These are phyloP conservation scores for Tipula confusa DNA, from an alignment of 2,888 invertebrate genomes.

Conservation along the genomic window DNA sequence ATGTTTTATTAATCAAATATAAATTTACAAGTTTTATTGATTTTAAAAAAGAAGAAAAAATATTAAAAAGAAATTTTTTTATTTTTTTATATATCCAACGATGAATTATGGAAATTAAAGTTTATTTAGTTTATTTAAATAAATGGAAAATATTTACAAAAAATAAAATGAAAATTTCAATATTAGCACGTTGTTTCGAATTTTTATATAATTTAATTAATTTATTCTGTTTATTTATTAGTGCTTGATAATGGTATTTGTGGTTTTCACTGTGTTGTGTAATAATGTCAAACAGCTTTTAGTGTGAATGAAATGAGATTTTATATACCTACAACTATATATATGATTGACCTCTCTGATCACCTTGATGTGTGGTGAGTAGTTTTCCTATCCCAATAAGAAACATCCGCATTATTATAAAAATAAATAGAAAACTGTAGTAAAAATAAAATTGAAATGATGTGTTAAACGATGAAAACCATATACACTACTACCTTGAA, in stretches of 20 bases:
- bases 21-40: background rate
- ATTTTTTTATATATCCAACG: background rate
- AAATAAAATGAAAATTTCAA: background rate
- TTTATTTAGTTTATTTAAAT: background rate
- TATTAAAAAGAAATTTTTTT: background rate
- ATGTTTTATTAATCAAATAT: background rate
- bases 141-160: background rate
- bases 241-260: background rate
- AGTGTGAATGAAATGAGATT: background rate
- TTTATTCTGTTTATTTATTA: background rate
- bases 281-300: background rate
- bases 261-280: background rate
- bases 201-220: background rate
- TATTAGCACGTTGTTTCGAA: background rate
- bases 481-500: background rate
- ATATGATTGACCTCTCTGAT: background rate
- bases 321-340: background rate
- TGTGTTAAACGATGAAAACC: constrained; percentile 1
- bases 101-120: background rate
- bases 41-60: background rate
- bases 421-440: background rate
- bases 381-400: background rate
- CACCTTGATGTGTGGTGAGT: background rate
- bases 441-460: background rate
- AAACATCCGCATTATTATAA: background rate